Evolutionary conservation across 2,888 invertebrate species (phyloP).

Genomic region (Sisyra nigra): DNA sequence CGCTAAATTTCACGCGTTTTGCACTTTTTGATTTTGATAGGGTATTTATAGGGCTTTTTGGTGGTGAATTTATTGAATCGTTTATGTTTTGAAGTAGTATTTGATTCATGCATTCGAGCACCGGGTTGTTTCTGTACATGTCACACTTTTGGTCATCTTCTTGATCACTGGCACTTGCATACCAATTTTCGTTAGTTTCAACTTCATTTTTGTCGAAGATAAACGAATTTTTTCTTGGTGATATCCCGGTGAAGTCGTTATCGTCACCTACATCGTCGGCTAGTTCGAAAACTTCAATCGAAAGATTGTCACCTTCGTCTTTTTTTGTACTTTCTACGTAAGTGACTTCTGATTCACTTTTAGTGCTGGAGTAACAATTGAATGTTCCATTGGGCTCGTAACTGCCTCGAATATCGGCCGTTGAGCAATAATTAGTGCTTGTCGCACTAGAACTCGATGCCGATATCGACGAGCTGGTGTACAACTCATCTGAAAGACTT

Average conservation of each 20-base stretch:
- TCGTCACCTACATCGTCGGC: conserved; percentile 1
- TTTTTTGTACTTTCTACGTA: conserved; percentile 2
- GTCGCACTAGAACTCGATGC: conserved; percentile 11
- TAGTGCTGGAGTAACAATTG: conserved; percentile 6
- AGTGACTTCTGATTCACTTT: conserved; percentile 7
- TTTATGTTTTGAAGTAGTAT: conserved; percentile 60
- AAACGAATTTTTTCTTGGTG: background rate
- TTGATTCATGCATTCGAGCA: conserved; percentile 73
- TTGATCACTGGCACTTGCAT: conserved; percentile 61
- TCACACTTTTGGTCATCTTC: conserved; percentile 55
- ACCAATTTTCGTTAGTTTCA: conserved; percentile 59
- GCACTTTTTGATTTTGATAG: conserved; percentile 3
- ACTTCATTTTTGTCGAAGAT: conserved; percentile 23
- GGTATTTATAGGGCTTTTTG: conserved; percentile 22
- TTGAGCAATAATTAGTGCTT: conserved; percentile 6
- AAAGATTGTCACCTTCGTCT: conserved; percentile 4
- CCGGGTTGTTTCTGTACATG: conserved; percentile 65
- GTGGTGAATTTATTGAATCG: conserved; percentile 26
- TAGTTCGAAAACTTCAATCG: conserved; percentile 6
- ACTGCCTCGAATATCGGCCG: conserved; percentile 7
- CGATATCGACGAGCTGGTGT: conserved; percentile 6
- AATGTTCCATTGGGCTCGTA: conserved; percentile 7
- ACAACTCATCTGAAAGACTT: conserved; percentile 1
- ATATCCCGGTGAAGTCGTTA: background rate
- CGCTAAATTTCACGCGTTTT: conserved; percentile 27